phyloP scores from a whole-genome alignment of 2,113 vertebrate species.

The Mesoclemmys tuberculata region DNA sequence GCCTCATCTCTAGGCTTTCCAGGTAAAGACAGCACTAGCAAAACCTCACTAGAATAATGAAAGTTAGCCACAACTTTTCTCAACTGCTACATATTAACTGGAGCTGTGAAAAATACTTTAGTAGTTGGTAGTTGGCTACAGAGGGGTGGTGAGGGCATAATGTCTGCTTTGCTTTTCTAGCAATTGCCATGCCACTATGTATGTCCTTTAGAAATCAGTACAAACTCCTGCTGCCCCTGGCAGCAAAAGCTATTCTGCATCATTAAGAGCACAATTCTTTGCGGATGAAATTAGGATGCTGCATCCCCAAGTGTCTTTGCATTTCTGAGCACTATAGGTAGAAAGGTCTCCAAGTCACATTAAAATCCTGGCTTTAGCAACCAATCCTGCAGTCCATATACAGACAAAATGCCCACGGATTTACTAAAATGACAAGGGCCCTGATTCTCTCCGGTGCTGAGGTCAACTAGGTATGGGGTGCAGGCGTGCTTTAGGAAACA shows the following conservation, averaged over 20 bases:
- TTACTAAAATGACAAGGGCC: neutral
- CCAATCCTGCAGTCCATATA: neutral
- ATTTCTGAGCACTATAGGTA: neutral
- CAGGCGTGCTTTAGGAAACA: too few species aligned
- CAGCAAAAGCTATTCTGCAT: neutral
- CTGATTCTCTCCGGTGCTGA: neutral
- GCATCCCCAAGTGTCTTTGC: neutral
- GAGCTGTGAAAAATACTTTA: neutral
- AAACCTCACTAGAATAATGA: conserved; percentile 63
- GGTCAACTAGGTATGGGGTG: neutral
- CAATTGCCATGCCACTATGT: neutral
- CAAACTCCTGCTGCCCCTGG: conserved; percentile 16
- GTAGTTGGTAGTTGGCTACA: neutral
- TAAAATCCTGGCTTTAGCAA: neutral
- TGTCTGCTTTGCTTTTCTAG: neutral
- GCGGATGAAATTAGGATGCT: rapidly evolving
- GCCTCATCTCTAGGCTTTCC: conserved; percentile 11
- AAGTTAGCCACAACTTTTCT: conserved; percentile 44
- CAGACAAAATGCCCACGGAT: neutral
- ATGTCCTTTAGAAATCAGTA: neutral
- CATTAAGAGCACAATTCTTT: rapidly evolving
- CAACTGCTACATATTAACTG: conserved; percentile 46
- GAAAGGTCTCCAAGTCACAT: neutral
- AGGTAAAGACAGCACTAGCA: conserved; percentile 5
- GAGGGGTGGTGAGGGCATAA: neutral